Base-by-base conservation (phyloP, 2,888 invertebrate species). In the Thymelicus sylvestris region DNA sequence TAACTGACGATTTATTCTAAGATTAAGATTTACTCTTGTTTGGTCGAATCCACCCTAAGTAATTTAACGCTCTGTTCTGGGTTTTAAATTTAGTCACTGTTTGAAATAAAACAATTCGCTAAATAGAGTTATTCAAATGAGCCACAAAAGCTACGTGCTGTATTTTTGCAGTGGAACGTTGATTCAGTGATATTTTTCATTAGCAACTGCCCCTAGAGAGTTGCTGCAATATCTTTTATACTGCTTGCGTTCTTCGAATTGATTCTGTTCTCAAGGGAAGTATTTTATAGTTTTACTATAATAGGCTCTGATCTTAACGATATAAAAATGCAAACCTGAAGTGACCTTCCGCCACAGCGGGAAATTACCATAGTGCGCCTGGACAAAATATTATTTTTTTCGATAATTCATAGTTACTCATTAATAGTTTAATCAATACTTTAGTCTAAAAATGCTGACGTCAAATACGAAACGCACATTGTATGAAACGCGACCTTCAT, bases 71-170 rank as follows among this genome's bases (percentile, higher is more conserved):
- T 15, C 39, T 59, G 59, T 48, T 64, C 64, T 64, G 50, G 59
- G 50, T 69, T 64, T 64, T 19, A 69, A 57, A 69, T 69, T 57
- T 69, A 69, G 48, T 59, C 59, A 48, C 47, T 69, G 57, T 59
- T 64, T 57, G 69, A 63, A 64, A 47, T 57, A 48, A 48, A 59
- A 69, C 64, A 69, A 69, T 64, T 64, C 57, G n/a, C 47, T 55
- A 64, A 69, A 69, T 64, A 63, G 57, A 19, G 55, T 57, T 63
- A 63, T 63, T 39, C 55, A 68, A 64, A 69, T 64, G 63, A 48
- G 63, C 44, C 47, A 63, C 44, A 63, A 57, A 63, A 68, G 62
- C 47, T 47, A 68, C 47, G 38, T 63, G 55, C 63, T 63, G 41
- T 57, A 47, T 66, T 52, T 63, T 63, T 62, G 31, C 50, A 50